Conservation (phyloP, 1,140 invertebrate species). For the Bombus impatiens region DNA sequence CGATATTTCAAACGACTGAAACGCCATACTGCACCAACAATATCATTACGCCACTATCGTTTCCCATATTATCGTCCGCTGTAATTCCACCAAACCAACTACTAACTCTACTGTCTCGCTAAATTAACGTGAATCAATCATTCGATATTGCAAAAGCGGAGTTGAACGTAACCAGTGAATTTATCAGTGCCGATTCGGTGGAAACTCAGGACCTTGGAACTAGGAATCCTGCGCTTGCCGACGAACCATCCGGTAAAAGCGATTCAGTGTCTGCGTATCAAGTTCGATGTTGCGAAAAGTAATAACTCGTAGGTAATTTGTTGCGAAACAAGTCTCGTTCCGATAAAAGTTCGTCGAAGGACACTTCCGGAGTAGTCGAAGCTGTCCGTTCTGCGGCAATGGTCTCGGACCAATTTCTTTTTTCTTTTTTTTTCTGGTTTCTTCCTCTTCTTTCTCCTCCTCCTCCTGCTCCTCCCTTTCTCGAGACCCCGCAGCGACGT, state of each 20-base stretch:
- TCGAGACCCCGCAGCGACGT: too few relatives aligned
- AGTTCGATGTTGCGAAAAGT: background rate
- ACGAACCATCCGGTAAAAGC: background rate
- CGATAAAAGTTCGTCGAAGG: background rate
- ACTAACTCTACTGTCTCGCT: background rate
- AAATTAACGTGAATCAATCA: background rate
- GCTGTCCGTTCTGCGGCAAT: background rate
- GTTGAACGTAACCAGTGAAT: background rate
- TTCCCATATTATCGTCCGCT: background rate
- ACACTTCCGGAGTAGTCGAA: too few relatives aligned
- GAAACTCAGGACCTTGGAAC: background rate
- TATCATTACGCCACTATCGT: too few relatives aligned
- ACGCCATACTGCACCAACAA: too few relatives aligned
- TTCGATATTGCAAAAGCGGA: background rate
- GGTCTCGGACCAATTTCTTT: background rate
- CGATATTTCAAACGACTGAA: too few relatives aligned
- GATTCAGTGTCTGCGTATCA: background rate
- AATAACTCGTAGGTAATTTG: background rate
- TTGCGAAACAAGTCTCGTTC: background rate
- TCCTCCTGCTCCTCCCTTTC: accelerated
- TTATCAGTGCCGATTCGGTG: background rate
- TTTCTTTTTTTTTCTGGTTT: background rate
- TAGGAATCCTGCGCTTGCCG: background rate
- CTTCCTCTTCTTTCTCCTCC: background rate
- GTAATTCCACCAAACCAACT: background rate